These are phyloP conservation scores for Hephaestus fuliginosus DNA, from an alignment of 2,797 vertebrate genomes.

Conservation along the genomic window DNA sequence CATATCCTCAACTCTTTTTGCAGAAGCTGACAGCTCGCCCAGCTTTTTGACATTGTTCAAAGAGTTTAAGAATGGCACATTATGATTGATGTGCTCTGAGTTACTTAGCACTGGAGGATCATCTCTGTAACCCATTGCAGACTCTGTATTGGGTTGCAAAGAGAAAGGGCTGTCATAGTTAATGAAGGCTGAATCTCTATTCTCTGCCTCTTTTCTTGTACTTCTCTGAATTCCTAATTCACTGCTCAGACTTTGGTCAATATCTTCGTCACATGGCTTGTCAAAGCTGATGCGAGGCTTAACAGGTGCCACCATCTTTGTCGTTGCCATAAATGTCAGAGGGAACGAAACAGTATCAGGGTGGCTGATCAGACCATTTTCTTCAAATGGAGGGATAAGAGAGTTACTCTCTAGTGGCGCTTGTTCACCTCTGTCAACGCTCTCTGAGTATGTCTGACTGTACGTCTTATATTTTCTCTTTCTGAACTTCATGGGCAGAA, in stretches of 20 bases:
- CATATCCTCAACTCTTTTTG: slow-evolving; percentile 86
- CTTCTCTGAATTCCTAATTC: slow-evolving; percentile 63
- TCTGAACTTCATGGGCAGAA: slow-evolving; percentile 97
- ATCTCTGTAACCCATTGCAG: slow-evolving; percentile 85
- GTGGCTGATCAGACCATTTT: slow-evolving; percentile 60
- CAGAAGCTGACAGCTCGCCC: slow-evolving; percentile 84
- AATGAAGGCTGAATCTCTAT: slow-evolving; percentile 81
- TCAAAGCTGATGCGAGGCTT: slow-evolving; percentile 85
- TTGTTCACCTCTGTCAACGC: slow-evolving; percentile 78
- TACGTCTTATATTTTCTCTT: slow-evolving; percentile 94
- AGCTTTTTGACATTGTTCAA: slow-evolving; percentile 86
- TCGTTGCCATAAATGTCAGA: slow-evolving; percentile 88
- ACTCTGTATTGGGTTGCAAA: slow-evolving; percentile 87
- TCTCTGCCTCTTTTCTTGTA: slow-evolving; percentile 59
- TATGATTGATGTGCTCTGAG: slow-evolving; percentile 65
- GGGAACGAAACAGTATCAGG: slow-evolving; percentile 79
- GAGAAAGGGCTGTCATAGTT: slow-evolving; percentile 85
- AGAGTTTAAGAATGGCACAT: slow-evolving; percentile 80
- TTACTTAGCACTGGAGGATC: slow-evolving; percentile 75
- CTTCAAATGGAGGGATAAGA: slow-evolving; percentile 85
- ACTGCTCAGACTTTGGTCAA: slow-evolving; percentile 63
- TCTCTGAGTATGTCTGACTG: slow-evolving; percentile 88
- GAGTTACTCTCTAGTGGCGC: slow-evolving; percentile 80
- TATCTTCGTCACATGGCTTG: slow-evolving; percentile 75
- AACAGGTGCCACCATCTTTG: slow-evolving; percentile 84